Conservation (phyloP, 2,888 invertebrate species). For the Eulithis testata region DNA sequence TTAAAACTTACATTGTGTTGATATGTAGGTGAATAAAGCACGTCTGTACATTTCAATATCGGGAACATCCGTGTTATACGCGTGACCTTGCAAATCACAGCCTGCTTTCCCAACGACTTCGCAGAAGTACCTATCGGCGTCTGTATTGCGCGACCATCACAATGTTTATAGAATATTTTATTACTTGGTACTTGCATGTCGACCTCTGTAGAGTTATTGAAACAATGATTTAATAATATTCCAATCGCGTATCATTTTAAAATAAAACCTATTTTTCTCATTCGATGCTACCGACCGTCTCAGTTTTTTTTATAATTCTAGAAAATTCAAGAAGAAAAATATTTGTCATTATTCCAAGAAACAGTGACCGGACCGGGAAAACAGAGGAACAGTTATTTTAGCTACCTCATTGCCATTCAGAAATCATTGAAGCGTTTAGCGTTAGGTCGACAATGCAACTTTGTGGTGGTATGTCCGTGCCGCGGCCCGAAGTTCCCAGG, state of each 20-base stretch:
- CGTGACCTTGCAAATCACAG: constrained; percentile 85
- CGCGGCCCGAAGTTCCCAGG: constrained; percentile 62
- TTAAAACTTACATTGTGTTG: constrained; percentile 78
- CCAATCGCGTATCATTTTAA: constrained; percentile 45
- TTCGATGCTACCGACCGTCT: neutral
- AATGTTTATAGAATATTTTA: constrained; percentile 75
- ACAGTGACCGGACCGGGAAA: constrained; percentile 18
- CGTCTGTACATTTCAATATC: constrained; percentile 84
- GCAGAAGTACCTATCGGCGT: constrained; percentile 76
- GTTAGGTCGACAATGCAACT: constrained; percentile 51
- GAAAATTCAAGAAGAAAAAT: neutral
- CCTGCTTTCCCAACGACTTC: constrained; percentile 85
- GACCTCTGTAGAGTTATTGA: constrained; percentile 59
- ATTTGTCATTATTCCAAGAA: constrained; percentile 17
- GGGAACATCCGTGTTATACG: constrained; percentile 85
- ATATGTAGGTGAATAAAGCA: constrained; percentile 85
- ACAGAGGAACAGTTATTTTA: constrained; percentile 31
- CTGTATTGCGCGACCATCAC: constrained; percentile 74
- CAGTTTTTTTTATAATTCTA: neutral
- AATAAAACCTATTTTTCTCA: neutral
- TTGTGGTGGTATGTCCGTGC: constrained; percentile 52
- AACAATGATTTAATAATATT: constrained; percentile 56
- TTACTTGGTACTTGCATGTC: constrained; percentile 66
- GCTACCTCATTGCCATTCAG: constrained; percentile 57
- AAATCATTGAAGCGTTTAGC: constrained; percentile 53